Conservation (phyloP, 2,797 vertebrate species). For the Ciconia nigra region DNA sequence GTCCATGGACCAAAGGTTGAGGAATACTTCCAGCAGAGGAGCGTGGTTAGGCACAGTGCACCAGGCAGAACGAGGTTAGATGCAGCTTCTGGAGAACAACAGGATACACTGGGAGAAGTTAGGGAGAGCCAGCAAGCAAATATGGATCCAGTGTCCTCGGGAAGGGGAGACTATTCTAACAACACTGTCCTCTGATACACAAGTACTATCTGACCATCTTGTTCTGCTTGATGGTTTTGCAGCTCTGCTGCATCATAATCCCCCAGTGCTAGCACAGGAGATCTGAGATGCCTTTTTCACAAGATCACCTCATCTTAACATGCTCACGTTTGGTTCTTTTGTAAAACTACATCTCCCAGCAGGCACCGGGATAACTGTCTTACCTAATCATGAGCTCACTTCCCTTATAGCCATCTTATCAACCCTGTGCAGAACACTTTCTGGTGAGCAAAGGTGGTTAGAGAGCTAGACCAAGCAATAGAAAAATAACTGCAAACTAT, state of each 20-base stretch:
- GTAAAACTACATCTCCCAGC: constrained; percentile 74
- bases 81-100: not conserved
- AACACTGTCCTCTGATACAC: not conserved
- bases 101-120: not conserved
- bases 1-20: fast-evolving
- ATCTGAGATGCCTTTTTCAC: not conserved
- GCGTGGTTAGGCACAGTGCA: fast-evolving
- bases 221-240: not conserved
- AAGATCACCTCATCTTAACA: fast-evolving
- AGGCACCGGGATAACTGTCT: constrained; percentile 5
- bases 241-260: not conserved
- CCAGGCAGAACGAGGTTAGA: not conserved
- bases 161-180: not conserved
- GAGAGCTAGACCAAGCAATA: not conserved
- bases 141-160: no score
- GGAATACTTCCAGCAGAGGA: not conserved
- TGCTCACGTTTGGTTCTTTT: not conserved
- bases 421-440: not conserved
- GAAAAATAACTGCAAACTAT: constrained; percentile 37
- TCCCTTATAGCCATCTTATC: constrained; percentile 32
- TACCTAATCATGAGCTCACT: constrained; percentile 13
- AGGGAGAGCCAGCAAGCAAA: not conserved
- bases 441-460: not conserved
- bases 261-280: not conserved
- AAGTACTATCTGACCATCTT: fast-evolving